phyloP scores from a whole-genome alignment of 2,797 vertebrate species.

The Sebastes hopkinsi region DNA sequence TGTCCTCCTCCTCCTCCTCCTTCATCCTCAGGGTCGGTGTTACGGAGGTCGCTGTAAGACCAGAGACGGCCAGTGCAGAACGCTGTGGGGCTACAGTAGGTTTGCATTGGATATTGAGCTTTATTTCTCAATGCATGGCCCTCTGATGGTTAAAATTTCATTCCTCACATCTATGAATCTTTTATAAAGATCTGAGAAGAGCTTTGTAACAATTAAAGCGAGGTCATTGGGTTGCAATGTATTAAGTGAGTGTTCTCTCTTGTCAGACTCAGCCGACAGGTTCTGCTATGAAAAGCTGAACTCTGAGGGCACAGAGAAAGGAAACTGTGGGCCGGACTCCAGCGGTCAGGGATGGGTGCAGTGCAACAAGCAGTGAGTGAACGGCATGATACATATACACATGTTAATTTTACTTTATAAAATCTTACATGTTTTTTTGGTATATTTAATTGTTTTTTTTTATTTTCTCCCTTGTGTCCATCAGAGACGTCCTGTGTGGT shows the following conservation, averaged over 20 bases:
- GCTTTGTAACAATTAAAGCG: not conserved
- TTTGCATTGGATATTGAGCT: slow-evolving; percentile 45
- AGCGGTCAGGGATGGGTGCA: slow-evolving; percentile 88
- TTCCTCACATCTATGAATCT: not conserved
- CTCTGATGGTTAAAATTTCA: not conserved
- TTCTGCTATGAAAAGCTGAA: slow-evolving; percentile 98
- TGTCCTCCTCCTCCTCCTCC: not conserved
- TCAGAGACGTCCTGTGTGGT: slow-evolving; percentile 95
- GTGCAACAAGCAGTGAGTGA: slow-evolving; percentile 95
- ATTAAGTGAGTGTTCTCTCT: not conserved
- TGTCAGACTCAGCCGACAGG: slow-evolving; percentile 89
- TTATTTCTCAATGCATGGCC: not conserved
- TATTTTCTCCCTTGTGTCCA: not conserved
- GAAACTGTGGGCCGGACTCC: slow-evolving; percentile 91
- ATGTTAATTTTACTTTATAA: not conserved
- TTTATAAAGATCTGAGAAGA: not conserved
- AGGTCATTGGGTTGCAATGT: not conserved
- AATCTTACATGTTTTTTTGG: not conserved
- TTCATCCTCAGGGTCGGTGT: slow-evolving; percentile 88
- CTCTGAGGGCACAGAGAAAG: slow-evolving; percentile 92
- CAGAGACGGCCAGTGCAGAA: slow-evolving; percentile 91
- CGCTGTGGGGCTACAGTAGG: slow-evolving; percentile 93
- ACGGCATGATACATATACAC: not conserved
- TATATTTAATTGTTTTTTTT: not conserved
- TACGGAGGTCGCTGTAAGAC: slow-evolving; percentile 96